phyloP scores from a whole-genome alignment of 2,888 invertebrate species.

The Phania funesta region DNA sequence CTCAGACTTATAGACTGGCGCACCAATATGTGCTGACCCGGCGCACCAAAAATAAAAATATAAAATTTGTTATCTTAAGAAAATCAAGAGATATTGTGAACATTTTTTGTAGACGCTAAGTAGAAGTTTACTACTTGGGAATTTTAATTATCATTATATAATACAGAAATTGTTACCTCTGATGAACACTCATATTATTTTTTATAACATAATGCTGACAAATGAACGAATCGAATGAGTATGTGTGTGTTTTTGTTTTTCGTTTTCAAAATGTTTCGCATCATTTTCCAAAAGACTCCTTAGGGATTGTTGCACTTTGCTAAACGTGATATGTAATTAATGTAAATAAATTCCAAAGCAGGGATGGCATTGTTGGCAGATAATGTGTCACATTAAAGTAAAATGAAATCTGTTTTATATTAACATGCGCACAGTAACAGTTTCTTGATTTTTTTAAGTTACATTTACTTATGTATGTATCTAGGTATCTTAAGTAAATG shows the following conservation, averaged over 20 bases:
- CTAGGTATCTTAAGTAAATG: too few relatives aligned
- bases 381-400: slow-evolving; percentile 29
- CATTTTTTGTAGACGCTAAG: too few relatives aligned
- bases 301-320: slow-evolving; percentile 73
- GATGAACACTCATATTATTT: slow-evolving; percentile 7
- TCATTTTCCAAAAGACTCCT: slow-evolving; percentile 70
- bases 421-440: slow-evolving; percentile 14
- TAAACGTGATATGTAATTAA: slow-evolving; percentile 77
- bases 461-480: too few relatives aligned
- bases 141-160: too few relatives aligned
- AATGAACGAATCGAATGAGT: slow-evolving; percentile 7
- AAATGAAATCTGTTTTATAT: slow-evolving; percentile 17
- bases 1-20: too few relatives aligned
- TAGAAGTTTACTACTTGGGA: too few relatives aligned
- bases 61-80: too few relatives aligned
- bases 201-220: slow-evolving; percentile 1
- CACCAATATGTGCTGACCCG: too few relatives aligned
- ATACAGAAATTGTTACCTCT: too few relatives aligned
- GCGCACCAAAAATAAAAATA: too few relatives aligned
- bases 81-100: too few relatives aligned
- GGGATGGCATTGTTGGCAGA: slow-evolving; percentile 48
- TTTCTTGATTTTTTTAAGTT: background rate
- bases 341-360: slow-evolving; percentile 70
- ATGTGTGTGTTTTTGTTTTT: background rate
- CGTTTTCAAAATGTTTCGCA: slow-evolving; percentile 26